These are phyloP conservation scores for Listronotus oregonensis DNA, from an alignment of 1,140 invertebrate genomes.

Conservation along the genomic window DNA sequence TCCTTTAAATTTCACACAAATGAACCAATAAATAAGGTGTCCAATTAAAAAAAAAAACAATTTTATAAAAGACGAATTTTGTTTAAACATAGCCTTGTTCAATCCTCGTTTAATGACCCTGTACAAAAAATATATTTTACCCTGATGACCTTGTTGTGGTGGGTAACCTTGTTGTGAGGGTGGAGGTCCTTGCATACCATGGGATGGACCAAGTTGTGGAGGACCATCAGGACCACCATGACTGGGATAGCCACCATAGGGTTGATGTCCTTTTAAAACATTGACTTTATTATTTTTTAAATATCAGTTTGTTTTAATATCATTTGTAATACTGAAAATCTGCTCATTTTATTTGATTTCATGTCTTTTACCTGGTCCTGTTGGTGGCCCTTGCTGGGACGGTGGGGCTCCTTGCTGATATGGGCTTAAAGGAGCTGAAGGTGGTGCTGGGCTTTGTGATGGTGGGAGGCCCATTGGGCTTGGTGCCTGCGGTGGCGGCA, in stretches of 20 bases:
- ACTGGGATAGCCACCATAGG: constrained; percentile 26
- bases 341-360: no score
- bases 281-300: no score
- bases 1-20: no score
- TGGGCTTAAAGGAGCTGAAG: constrained; percentile 60
- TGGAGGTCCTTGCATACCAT: constrained; percentile 23
- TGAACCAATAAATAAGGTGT: no score
- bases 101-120: not conserved
- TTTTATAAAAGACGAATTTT: no score
- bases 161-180: constrained; percentile 23
- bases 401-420: constrained; percentile 43
- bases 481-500: constrained; percentile 80
- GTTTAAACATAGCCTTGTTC: not conserved
- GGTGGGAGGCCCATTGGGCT: constrained; percentile 79
- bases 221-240: constrained; percentile 23
- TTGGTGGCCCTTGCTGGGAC: constrained; percentile 19
- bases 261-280: constrained; percentile 17
- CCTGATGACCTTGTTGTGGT: constrained; percentile 23
- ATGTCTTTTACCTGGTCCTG: constrained; percentile 11
- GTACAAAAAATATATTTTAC: not conserved
- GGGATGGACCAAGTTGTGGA: constrained; percentile 11
- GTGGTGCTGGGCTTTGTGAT: constrained; percentile 76
- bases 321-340: not conserved
- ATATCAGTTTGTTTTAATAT: not conserved
- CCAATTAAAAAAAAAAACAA: no score